Conservation (phyloP, 1,140 invertebrate species). For the Nixonia krombeini region DNA sequence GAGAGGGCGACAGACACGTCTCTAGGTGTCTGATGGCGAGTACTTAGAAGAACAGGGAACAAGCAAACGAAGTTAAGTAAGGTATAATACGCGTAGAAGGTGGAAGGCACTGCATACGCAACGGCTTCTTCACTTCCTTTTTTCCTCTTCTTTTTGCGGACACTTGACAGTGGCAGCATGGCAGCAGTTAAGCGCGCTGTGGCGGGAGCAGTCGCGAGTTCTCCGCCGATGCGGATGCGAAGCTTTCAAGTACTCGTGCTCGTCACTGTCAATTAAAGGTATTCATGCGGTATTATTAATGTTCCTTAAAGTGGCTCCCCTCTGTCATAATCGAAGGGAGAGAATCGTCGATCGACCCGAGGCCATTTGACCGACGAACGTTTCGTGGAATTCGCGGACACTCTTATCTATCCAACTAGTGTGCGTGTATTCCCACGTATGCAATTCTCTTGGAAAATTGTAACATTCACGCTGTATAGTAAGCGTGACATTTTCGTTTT, state of each 20-base stretch:
- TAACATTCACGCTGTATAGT: too few relatives aligned
- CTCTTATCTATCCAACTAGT: too few relatives aligned
- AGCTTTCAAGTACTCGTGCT: slow-evolving; percentile 24
- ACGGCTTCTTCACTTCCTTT: slow-evolving; percentile 18
- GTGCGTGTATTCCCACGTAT: too few relatives aligned
- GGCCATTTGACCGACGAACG: too few relatives aligned
- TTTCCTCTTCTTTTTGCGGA: slow-evolving; percentile 12
- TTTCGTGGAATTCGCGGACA: too few relatives aligned
- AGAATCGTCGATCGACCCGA: too few relatives aligned
- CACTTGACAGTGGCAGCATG: slow-evolving; percentile 38
- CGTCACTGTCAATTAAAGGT: slow-evolving; percentile 47
- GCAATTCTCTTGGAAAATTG: too few relatives aligned
- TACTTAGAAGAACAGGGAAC: slow-evolving; percentile 59
- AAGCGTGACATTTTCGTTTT: too few relatives aligned
- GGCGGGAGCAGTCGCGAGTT: too few relatives aligned
- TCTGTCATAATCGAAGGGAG: slow-evolving; percentile 2
- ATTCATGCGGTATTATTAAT: slow-evolving; percentile 43
- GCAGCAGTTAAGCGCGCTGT: slow-evolving; percentile 40
- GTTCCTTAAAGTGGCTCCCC: not conserved
- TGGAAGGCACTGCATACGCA: slow-evolving; percentile 44
- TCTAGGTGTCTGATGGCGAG: slow-evolving; percentile 50
- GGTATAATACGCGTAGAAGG: slow-evolving; percentile 43
- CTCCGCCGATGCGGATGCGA: too few relatives aligned
- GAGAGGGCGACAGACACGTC: slow-evolving; percentile 46
- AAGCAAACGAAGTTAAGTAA: slow-evolving; percentile 57